A percentile compares a stretch with the other conserved stretches of the same genome.
phyloP scores from a whole-genome alignment of 2,888 invertebrate species.

The Gnatocerus cornutus region DNA sequence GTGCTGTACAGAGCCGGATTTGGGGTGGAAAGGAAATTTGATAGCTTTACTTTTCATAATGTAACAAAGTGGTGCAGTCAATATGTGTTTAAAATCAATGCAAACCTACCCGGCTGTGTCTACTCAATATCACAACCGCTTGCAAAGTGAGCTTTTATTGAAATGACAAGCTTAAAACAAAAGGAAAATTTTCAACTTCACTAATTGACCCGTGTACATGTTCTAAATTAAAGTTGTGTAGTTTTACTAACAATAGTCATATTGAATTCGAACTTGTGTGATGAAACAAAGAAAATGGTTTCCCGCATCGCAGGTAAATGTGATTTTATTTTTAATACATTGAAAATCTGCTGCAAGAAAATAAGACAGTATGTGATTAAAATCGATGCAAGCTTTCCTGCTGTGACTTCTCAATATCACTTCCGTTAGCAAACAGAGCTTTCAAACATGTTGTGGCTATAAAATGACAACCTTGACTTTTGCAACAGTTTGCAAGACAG shows the following conservation, averaged over 20 bases:
- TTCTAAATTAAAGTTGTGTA: too few relatives aligned
- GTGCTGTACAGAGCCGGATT: constrained; percentile 12
- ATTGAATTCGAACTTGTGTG: too few relatives aligned
- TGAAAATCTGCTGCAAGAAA: background rate
- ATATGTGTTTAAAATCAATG: constrained; percentile 35
- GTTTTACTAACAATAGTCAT: too few relatives aligned
- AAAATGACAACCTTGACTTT: constrained; percentile 8
- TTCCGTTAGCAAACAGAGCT: background rate
- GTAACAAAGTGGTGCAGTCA: constrained; percentile 21
- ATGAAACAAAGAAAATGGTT: too few relatives aligned
- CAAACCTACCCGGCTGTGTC: background rate
- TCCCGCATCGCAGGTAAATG: background rate
- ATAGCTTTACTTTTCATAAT: constrained; percentile 23
- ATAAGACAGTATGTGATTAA: constrained; percentile 19
- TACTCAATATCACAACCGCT: background rate
- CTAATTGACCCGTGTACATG: too few relatives aligned
- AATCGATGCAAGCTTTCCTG: constrained; percentile 16
- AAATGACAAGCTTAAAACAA: constrained; percentile 1
- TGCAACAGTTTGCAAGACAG: constrained; percentile 3
- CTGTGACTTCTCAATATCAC: constrained; percentile 5
- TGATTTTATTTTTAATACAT: background rate
- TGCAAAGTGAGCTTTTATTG: background rate
- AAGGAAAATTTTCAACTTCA: background rate
- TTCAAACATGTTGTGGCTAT: constrained; percentile 15
- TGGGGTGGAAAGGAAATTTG: constrained; percentile 19